phyloP scores from a whole-genome alignment of 2,888 invertebrate genomes.

The Heliconius hortense region DNA sequence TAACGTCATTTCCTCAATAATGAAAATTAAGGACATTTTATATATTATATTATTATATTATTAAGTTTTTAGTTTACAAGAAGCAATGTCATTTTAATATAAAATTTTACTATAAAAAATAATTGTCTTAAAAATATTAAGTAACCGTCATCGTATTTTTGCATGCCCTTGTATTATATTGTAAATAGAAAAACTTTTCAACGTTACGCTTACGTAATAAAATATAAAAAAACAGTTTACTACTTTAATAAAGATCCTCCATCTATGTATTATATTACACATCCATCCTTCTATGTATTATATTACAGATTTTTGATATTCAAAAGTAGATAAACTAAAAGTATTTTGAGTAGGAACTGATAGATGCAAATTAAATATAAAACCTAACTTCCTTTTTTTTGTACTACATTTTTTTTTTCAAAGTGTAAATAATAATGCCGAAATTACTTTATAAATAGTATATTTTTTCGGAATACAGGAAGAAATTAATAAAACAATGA shows the following conservation, averaged over 20 bases:
- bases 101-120: not conserved
- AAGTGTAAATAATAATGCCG: not conserved
- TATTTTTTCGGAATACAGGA: not conserved
- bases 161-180: not conserved
- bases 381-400: too few relatives aligned
- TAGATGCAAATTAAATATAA: too few relatives aligned
- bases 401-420: too few relatives aligned
- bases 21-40: not conserved
- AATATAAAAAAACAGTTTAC: not conserved
- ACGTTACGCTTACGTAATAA: not conserved
- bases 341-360: too few relatives aligned
- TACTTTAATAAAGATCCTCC: not conserved
- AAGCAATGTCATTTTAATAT: not conserved
- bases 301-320: not conserved
- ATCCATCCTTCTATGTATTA: not conserved
- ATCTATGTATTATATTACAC: not conserved
- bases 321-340: too few relatives aligned
- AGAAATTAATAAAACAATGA: not conserved
- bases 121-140: not conserved
- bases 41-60: not conserved
- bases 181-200: not conserved
- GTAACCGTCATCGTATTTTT: not conserved
- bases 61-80: not conserved
- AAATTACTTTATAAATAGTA: not conserved
- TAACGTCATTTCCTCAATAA: not conserved